These are phyloP conservation scores for Caranx ignobilis DNA, from an alignment of 2,113 vertebrate genomes.

Conservation along the genomic window DNA sequence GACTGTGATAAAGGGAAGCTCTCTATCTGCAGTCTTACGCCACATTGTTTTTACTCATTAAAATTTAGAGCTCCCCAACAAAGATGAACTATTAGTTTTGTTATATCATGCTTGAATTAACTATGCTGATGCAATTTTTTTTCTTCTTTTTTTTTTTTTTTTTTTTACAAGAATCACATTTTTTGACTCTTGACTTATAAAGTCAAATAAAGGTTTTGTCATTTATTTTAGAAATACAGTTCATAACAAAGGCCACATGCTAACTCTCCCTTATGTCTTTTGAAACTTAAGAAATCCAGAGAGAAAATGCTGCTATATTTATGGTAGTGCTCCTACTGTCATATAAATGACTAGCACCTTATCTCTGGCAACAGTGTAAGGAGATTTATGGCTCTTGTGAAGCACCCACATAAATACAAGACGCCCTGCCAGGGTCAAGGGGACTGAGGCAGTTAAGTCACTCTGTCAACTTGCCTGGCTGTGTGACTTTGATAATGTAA, in stretches of 20 bases:
- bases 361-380: slow-evolving; percentile 52
- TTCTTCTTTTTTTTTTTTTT: no score
- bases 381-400: slow-evolving; percentile 61
- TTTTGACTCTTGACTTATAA: background rate
- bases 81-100: background rate
- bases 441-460: slow-evolving; percentile 28
- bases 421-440: slow-evolving; percentile 49
- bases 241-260: slow-evolving; percentile 6
- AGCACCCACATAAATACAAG: slow-evolving; percentile 50
- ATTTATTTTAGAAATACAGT: slow-evolving; percentile 19
- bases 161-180: background rate
- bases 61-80: no score
- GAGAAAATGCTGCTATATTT: slow-evolving; percentile 51
- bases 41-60: no score
- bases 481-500: slow-evolving; percentile 27
- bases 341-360: slow-evolving; percentile 63
- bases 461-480: background rate
- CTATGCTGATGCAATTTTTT: slow-evolving; percentile 10
- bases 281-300: slow-evolving; percentile 23
- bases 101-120: background rate
- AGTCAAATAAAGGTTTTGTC: background rate
- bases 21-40: no score
- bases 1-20: no score
- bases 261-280: slow-evolving; percentile 38
- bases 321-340: slow-evolving; percentile 46